Evolutionary conservation across 2,113 vertebrate genomes (phyloP).

Genomic region (Electrona antarctica): DNA sequence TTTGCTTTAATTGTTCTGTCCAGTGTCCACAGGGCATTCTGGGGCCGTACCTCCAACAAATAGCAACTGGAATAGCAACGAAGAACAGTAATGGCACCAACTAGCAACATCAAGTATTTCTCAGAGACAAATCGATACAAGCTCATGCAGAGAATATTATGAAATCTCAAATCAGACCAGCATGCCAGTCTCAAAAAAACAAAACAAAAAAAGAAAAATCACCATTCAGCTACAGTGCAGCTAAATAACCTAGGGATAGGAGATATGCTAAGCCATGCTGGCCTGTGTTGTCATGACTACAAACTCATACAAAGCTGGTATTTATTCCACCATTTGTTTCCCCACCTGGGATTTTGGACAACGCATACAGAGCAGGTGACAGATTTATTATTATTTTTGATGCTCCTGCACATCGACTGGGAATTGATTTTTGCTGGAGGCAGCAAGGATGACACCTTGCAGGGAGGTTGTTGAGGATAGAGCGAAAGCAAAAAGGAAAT

Average conservation of each 20-base stretch:
- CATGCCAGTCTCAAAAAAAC: neutral
- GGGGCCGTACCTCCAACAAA: neutral
- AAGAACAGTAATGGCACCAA: neutral
- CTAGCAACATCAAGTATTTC: neutral
- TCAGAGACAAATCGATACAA: neutral
- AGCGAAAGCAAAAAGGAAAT: neutral
- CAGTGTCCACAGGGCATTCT: constrained; percentile 3
- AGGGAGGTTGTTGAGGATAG: constrained; percentile 31
- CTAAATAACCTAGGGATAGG: constrained; percentile 4
- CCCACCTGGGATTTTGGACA: constrained; percentile 23
- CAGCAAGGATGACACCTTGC: constrained; percentile 42
- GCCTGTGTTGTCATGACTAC: constrained; percentile 11
- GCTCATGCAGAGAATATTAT: neutral
- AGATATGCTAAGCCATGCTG: neutral
- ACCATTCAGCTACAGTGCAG: neutral
- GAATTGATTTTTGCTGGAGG: constrained; percentile 54
- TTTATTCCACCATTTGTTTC: constrained; percentile 21
- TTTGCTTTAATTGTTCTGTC: constrained; percentile 25
- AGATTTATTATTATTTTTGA: constrained; percentile 28
- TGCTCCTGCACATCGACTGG: constrained; percentile 27
- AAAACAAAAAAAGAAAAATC: neutral
- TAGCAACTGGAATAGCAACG: neutral
- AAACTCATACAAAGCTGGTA: neutral
- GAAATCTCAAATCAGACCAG: constrained; percentile 12
- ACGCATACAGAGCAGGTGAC: constrained; percentile 49